Percentiles rank a stretch among this genome's conserved stretches.
Evolutionary conservation across 2,797 vertebrate species (phyloP).

Genomic region (Dromococcyx pavoninus): DNA sequence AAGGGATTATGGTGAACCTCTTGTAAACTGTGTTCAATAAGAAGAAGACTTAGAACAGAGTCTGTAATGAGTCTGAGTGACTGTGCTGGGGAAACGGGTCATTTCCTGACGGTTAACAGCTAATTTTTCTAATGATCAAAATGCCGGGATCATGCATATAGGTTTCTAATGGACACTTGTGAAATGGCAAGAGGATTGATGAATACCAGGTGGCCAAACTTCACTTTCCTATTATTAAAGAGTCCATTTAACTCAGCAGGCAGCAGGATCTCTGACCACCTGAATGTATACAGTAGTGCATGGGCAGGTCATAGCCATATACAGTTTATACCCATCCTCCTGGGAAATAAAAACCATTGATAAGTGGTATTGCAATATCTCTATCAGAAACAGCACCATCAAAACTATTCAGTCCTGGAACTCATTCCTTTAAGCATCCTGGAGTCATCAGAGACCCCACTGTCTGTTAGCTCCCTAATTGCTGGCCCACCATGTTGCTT

Average conservation of each 20-base stretch:
- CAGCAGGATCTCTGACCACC: background rate
- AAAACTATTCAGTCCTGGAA: background rate
- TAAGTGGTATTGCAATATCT: background rate
- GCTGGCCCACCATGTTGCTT: background rate
- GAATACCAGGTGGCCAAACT: slow-evolving; percentile 68
- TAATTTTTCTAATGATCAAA: slow-evolving; percentile 40
- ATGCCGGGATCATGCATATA: background rate
- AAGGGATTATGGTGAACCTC: slow-evolving; percentile 77
- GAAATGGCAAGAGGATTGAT: slow-evolving; percentile 58
- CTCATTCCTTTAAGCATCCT: background rate
- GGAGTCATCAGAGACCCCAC: background rate
- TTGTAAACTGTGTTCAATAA: slow-evolving; percentile 77
- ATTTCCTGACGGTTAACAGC: slow-evolving; percentile 77
- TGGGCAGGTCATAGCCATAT: background rate
- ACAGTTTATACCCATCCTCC: background rate
- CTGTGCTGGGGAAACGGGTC: slow-evolving; percentile 70
- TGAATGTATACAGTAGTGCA: background rate
- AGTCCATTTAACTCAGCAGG: slow-evolving; percentile 30
- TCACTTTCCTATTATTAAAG: background rate
- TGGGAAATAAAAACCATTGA: background rate
- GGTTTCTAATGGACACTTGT: slow-evolving; percentile 65
- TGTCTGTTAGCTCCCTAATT: background rate
- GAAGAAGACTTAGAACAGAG: slow-evolving; percentile 70
- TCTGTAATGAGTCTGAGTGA: slow-evolving; percentile 64
- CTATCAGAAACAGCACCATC: background rate